Conservation (phyloP, 2,888 invertebrate genomes). For the Hymenopus coronatus region DNA sequence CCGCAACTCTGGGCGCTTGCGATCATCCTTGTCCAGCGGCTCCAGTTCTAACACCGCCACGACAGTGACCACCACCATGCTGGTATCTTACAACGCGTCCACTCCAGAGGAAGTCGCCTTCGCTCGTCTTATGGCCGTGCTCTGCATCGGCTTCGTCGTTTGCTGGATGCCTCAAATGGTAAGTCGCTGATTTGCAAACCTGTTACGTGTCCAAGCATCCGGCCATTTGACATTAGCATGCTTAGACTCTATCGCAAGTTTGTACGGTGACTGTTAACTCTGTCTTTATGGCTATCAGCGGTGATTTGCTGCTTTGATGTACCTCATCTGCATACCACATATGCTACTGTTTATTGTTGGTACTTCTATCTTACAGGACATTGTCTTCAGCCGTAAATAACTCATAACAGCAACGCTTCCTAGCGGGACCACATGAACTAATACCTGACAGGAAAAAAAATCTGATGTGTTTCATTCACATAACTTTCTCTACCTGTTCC, state of each 20-base stretch:
- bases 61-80: not conserved
- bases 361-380: too few relatives aligned
- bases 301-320: not conserved
- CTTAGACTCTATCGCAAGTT: not conserved
- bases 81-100: conserved; percentile 47
- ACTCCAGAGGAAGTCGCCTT: conserved; percentile 83
- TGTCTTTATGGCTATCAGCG: not conserved
- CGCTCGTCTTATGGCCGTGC: conserved; percentile 77
- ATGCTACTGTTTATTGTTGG: too few relatives aligned
- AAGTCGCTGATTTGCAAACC: conserved; percentile 39
- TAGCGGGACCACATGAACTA: too few relatives aligned
- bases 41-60: not conserved
- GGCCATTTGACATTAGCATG: not conserved
- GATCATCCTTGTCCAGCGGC: conserved; percentile 8
- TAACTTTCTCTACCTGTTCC: too few relatives aligned
- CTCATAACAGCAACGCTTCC: too few relatives aligned
- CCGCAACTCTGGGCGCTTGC: conserved; percentile 21
- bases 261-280: not conserved
- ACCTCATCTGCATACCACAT: too few relatives aligned
- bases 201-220: not conserved
- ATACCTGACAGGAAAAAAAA: too few relatives aligned
- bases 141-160: conserved; percentile 77
- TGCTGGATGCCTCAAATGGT: conserved; percentile 92
- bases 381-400: too few relatives aligned
- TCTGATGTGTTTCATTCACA: too few relatives aligned